phyloP scores from a whole-genome alignment of 2,113 vertebrate genomes.

The Psammodynastes pulverulentus region DNA sequence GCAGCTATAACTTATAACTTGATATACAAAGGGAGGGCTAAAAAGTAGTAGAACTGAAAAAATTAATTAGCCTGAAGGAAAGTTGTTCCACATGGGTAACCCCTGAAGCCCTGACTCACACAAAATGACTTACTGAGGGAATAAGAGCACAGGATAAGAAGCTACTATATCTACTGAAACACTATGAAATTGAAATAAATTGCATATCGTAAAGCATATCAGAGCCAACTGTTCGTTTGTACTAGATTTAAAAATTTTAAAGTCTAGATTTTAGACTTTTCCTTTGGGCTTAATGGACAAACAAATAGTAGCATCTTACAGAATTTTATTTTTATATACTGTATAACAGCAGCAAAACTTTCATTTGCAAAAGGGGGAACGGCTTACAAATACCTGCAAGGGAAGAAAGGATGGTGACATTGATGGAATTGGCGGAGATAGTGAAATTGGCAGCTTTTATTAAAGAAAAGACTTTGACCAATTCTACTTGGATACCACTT shows the following conservation, averaged over 20 bases:
- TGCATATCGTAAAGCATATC: not conserved
- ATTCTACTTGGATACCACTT: not conserved
- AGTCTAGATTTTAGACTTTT: no score
- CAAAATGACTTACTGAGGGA: constrained; percentile 14
- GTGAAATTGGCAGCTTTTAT: not conserved
- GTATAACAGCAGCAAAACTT: not conserved
- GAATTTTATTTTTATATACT: not conserved
- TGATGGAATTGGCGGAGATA: not conserved
- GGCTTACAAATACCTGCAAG: not conserved
- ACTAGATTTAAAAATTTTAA: not conserved
- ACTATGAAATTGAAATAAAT: not conserved
- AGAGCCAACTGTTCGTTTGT: not conserved
- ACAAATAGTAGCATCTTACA: not conserved
- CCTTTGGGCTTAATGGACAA: not conserved
- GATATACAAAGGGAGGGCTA: not conserved
- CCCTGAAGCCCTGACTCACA: constrained; percentile 23
- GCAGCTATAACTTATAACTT: constrained; percentile 27
- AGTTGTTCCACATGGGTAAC: not conserved
- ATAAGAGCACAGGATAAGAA: constrained; percentile 22
- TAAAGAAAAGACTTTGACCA: not conserved
- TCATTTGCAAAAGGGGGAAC: not conserved
- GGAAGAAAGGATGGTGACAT: not conserved
- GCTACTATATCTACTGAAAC: constrained; percentile 23
- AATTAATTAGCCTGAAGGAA: constrained; percentile 36
- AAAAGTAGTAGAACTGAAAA: constrained; percentile 42